Evolutionary conservation across 2,113 vertebrate species (phyloP).

Genomic region (Athene noctua): DNA sequence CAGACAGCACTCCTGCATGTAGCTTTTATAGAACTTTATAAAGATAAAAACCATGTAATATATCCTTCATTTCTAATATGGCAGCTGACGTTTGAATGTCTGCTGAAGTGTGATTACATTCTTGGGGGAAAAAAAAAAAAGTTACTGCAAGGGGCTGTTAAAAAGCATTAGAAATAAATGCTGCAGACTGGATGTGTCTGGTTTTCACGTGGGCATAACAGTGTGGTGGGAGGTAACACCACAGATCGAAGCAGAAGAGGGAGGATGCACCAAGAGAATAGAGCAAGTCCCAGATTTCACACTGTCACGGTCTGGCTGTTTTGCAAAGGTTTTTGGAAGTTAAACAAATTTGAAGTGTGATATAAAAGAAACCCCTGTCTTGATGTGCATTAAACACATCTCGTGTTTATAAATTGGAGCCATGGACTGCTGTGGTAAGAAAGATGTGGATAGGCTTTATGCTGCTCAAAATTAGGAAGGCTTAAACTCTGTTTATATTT

Average conservation of each 20-base stretch:
- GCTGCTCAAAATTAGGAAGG: background rate
- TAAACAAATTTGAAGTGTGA: background rate
- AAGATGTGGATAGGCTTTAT: background rate
- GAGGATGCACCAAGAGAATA: background rate
- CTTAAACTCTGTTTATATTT: background rate
- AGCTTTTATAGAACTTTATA: conserved; percentile 16
- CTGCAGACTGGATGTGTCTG: background rate
- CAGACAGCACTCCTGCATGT: background rate
- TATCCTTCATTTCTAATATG: background rate
- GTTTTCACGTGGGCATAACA: background rate
- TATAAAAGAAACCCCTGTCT: background rate
- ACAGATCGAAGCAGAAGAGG: background rate
- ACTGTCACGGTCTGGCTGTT: background rate
- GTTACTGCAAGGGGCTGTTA: background rate
- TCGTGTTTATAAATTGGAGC: background rate
- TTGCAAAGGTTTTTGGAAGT: background rate
- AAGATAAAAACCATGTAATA: background rate
- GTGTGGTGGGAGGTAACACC: background rate
- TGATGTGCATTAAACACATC: background rate
- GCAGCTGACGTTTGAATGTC: background rate
- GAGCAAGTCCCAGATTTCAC: background rate
- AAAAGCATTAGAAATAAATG: background rate
- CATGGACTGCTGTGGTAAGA: background rate
- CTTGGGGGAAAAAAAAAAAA: background rate
- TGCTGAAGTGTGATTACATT: conserved; percentile 16